These are phyloP conservation scores for Cichladusa arquata DNA, from an alignment of 2,113 vertebrate genomes.

Conservation along the genomic window DNA sequence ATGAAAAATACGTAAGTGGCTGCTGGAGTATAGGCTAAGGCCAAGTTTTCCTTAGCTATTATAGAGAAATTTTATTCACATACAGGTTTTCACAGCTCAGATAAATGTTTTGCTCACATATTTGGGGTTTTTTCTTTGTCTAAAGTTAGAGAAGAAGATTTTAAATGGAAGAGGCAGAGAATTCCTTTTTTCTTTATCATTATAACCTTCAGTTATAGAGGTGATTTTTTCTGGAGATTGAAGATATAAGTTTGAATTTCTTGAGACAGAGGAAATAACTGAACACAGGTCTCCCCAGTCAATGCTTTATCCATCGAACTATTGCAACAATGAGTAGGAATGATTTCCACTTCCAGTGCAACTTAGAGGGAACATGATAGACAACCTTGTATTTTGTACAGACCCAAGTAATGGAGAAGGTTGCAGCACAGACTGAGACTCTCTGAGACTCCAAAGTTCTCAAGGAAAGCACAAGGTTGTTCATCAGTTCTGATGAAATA, in stretches of 20 bases:
- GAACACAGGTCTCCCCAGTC: neutral
- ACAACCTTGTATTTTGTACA: neutral
- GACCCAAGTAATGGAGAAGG: neutral
- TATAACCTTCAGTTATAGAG: neutral
- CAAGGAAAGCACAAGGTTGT: neutral
- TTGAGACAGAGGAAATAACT: neutral
- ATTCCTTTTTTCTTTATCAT: neutral
- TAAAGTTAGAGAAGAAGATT: neutral
- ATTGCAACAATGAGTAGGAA: neutral
- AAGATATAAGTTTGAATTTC: neutral
- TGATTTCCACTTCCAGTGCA: neutral
- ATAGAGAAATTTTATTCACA: neutral
- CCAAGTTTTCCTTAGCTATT: neutral
- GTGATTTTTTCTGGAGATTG: neutral
- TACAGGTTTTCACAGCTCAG: neutral
- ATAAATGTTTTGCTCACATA: neutral
- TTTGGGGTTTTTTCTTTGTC: neutral
- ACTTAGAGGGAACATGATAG: neutral
- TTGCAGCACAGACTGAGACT: neutral
- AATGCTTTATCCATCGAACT: neutral
- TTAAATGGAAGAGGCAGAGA: neutral
- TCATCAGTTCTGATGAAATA: neutral
- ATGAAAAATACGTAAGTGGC: neutral
- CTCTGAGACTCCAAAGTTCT: neutral
- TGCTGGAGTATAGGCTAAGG: neutral